phyloP scores from a whole-genome alignment of 2,888 invertebrate genomes.

The Anagyrus pseudococci region DNA sequence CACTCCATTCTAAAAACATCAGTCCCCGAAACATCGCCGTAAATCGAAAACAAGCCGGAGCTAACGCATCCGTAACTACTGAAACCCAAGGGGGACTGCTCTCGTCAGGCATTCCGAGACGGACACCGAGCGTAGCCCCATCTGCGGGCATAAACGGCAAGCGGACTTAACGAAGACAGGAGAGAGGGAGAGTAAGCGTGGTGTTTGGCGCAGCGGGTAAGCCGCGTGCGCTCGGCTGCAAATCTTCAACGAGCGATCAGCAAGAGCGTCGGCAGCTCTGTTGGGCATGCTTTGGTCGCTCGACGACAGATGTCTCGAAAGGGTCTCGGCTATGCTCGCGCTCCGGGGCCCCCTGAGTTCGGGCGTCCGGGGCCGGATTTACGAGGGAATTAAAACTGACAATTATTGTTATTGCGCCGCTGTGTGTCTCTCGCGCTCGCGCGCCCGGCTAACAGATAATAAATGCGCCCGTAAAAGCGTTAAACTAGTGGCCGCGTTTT shows the following conservation, averaged over 20 bases:
- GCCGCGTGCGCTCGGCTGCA: neutral
- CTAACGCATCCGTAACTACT: slow-evolving; percentile 23
- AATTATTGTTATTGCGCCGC: slow-evolving; percentile 61
- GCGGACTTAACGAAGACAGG: slow-evolving; percentile 26
- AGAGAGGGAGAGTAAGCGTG: neutral
- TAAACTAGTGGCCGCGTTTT: slow-evolving; percentile 60
- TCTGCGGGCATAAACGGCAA: slow-evolving; percentile 43
- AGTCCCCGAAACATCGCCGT: no score
- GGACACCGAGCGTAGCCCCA: slow-evolving; percentile 43
- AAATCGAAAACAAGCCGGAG: no score
- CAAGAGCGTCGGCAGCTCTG: slow-evolving; percentile 33
- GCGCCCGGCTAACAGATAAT: slow-evolving; percentile 63
- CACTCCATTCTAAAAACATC: no score
- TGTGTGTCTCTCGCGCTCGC: no score
- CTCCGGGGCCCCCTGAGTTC: no score
- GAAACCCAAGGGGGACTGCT: slow-evolving; percentile 3
- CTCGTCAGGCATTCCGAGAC: neutral
- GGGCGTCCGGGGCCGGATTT: slow-evolving; percentile 50
- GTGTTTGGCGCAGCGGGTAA: neutral
- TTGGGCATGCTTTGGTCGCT: slow-evolving; percentile 39
- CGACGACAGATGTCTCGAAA: slow-evolving; percentile 56
- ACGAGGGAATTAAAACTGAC: slow-evolving; percentile 61
- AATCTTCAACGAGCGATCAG: neutral
- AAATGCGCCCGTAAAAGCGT: slow-evolving; percentile 60
- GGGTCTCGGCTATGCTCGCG: slow-evolving; percentile 17